phyloP scores from a whole-genome alignment of 1,140 invertebrate species.

The silkworm (Bombyx mori) region DNA sequence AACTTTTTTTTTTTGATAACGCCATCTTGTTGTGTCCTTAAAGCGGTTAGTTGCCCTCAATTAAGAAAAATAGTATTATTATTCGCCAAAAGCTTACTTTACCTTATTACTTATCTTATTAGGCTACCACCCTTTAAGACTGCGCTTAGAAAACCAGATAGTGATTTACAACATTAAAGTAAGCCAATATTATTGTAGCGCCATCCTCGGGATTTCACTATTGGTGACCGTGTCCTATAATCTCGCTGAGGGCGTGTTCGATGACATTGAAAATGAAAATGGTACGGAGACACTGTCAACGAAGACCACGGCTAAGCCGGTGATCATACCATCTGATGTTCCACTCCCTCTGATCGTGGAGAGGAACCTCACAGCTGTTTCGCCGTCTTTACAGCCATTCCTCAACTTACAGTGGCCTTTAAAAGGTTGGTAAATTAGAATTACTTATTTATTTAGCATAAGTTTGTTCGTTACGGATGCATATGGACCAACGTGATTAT shows the following conservation, averaged over 20 bases:
- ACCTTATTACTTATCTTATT: too few species aligned
- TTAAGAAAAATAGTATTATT: too few species aligned
- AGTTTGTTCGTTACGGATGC: background rate
- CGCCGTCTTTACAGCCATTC: slow-evolving; percentile 28
- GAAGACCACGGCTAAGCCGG: slow-evolving; percentile 8
- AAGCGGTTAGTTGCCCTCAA: too few species aligned
- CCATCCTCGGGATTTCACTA: slow-evolving; percentile 54
- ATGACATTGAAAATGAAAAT: slow-evolving; percentile 13
- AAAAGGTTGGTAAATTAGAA: slow-evolving; percentile 29
- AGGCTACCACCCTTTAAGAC: too few species aligned
- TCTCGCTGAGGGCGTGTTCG: slow-evolving; percentile 42
- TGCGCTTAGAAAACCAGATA: too few species aligned
- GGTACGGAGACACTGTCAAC: slow-evolving; percentile 7
- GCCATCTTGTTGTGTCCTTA: too few species aligned
- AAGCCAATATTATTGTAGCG: slow-evolving; percentile 14
- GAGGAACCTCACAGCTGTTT: slow-evolving; percentile 4
- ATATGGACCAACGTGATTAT: too few species aligned
- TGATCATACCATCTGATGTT: background rate
- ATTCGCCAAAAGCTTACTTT: too few species aligned
- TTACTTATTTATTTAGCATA: background rate
- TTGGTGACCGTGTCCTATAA: slow-evolving; percentile 72
- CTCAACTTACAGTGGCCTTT: slow-evolving; percentile 49
- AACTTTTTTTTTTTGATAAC: too few species aligned
- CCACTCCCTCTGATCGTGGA: background rate
- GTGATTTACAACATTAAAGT: too few species aligned